phyloP scores from a whole-genome alignment of 2,888 invertebrate species.

The Anthrax anthrax region DNA sequence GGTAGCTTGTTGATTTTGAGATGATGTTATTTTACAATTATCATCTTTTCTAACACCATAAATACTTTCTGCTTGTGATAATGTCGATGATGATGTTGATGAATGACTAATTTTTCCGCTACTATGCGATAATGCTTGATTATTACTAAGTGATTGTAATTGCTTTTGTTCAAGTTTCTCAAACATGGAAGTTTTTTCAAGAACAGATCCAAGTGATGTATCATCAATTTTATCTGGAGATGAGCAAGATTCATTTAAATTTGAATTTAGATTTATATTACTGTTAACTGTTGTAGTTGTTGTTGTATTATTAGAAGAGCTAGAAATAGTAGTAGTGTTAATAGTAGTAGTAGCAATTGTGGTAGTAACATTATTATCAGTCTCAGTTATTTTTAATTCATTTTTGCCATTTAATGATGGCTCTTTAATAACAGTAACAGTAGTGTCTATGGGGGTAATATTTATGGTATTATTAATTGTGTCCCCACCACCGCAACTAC shows the following conservation, averaged over 20 bases:
- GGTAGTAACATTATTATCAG: neutral
- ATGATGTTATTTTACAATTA: conserved; percentile 7
- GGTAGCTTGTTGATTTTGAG: neutral
- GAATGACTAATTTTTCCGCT: conserved; percentile 10
- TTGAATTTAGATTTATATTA: conserved; percentile 9
- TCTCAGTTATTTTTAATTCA: conserved; percentile 30
- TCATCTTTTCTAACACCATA: conserved; percentile 18
- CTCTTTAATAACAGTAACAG: neutral
- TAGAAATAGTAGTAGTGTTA: conserved; percentile 9
- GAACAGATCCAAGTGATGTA: conserved; percentile 31
- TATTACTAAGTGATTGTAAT: conserved; percentile 11
- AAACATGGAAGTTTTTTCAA: conserved; percentile 35
- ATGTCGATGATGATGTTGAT: neutral
- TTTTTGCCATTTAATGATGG: conserved; percentile 12
- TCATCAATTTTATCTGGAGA: conserved; percentile 25
- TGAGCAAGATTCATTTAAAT: conserved; percentile 7
- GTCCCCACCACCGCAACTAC: neutral
- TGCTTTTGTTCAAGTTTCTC: conserved; percentile 16
- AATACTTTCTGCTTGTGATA: conserved; percentile 13
- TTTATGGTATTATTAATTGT: conserved; percentile 9
- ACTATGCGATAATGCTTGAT: conserved; percentile 12
- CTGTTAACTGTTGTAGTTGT: conserved; percentile 2
- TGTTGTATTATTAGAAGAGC: conserved; percentile 9
- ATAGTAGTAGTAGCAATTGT: neutral
- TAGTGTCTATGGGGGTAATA: conserved; percentile 12